Conservation (phyloP, 2,888 invertebrate species). For the Cataglyphis rosenhaueri region DNA sequence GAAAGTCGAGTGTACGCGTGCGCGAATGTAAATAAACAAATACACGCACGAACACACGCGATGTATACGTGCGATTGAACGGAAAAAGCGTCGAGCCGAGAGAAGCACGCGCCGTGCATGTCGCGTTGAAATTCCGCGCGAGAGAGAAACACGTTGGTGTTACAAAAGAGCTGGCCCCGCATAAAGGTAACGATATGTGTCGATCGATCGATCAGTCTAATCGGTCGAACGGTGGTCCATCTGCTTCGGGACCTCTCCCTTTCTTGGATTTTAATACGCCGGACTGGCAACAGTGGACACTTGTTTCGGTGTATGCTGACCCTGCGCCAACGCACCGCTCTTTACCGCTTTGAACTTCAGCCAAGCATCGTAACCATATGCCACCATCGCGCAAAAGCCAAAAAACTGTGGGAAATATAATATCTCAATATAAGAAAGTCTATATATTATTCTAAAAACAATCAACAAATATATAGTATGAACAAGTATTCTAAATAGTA, state of each 20-base stretch:
- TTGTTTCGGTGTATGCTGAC: slow-evolving; percentile 89
- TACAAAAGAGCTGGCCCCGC: slow-evolving; percentile 43
- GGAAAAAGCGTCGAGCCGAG: slow-evolving; percentile 13
- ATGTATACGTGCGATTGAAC: slow-evolving; percentile 26
- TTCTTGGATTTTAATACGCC: slow-evolving; percentile 82
- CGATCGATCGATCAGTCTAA: slow-evolving; percentile 27
- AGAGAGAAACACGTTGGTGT: slow-evolving; percentile 30
- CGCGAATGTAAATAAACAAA: slow-evolving; percentile 30
- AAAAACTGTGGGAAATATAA: slow-evolving; percentile 90
- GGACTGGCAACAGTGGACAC: slow-evolving; percentile 87
- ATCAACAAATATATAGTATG: background rate
- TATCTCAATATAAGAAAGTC: slow-evolving; percentile 58
- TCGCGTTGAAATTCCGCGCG: slow-evolving; percentile 2
- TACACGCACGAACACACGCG: background rate
- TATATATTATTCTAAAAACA: background rate
- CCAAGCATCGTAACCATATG: slow-evolving; percentile 93
- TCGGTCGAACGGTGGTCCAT: slow-evolving; percentile 41
- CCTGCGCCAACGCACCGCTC: slow-evolving; percentile 91
- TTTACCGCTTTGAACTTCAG: slow-evolving; percentile 90
- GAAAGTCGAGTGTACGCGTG: slow-evolving; percentile 47
- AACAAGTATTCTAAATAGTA: background rate
- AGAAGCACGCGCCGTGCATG: slow-evolving; percentile 18
- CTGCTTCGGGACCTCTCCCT: background rate
- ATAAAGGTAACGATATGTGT: slow-evolving; percentile 60
- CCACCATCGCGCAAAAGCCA: slow-evolving; percentile 93